These are phyloP conservation scores for Gastracanthus pulcherrimus DNA, from an alignment of 2,888 invertebrate genomes.

Conservation along the genomic window DNA sequence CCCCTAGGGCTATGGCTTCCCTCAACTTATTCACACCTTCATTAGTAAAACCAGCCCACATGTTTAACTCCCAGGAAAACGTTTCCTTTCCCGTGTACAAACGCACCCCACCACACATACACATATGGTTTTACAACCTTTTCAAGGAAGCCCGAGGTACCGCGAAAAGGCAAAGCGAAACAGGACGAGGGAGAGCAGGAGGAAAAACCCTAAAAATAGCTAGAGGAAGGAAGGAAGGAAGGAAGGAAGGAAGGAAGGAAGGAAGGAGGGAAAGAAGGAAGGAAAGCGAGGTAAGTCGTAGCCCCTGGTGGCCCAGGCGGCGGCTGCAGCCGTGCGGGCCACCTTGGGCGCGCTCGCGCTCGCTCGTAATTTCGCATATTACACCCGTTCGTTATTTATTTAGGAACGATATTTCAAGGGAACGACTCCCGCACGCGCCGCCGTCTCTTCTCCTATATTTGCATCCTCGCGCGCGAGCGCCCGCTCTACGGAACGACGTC, in stretches of 20 bases:
- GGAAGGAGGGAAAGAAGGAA: background rate
- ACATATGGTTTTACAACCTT: background rate
- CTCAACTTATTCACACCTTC: too few relatives aligned
- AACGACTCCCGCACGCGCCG: slow-evolving; percentile 68
- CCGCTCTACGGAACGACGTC: too few relatives aligned
- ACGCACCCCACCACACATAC: background rate
- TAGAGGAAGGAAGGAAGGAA: background rate
- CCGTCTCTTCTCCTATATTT: slow-evolving; percentile 57
- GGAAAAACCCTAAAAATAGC: slow-evolving; percentile 1
- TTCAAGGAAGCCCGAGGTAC: background rate
- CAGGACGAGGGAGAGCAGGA: background rate
- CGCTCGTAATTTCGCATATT: slow-evolving; percentile 69
- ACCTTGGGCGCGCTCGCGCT: background rate
- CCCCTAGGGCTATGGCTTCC: too few relatives aligned
- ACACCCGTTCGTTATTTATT: slow-evolving; percentile 73
- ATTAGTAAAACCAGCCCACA: too few relatives aligned
- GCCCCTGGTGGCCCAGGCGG: background rate
- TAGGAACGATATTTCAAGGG: slow-evolving; percentile 70
- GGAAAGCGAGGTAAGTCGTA: slow-evolving; percentile 5
- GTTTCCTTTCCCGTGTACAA: background rate
- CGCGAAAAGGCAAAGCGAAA: background rate
- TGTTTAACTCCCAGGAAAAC: too few relatives aligned
- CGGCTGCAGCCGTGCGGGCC: too few relatives aligned
- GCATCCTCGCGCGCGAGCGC: slow-evolving; percentile 34
- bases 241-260: background rate